Evolutionary conservation across 2,113 vertebrate genomes (phyloP).

Genomic region (Rhabdomys dilectus): DNA sequence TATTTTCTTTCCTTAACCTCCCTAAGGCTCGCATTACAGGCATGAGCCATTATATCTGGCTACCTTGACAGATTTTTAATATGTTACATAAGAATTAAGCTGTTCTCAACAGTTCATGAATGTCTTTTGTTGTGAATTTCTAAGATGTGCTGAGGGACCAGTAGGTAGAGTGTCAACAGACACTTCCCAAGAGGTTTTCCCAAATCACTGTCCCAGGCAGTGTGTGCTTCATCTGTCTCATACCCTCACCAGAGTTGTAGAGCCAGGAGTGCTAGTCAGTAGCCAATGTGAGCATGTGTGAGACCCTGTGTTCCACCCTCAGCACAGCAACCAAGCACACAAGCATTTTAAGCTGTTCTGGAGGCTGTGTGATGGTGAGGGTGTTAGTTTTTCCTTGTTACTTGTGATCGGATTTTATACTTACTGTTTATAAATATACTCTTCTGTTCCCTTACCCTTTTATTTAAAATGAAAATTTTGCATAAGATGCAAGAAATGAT

Average conservation of each 20-base stretch:
- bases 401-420: not conserved
- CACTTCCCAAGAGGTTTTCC: not conserved
- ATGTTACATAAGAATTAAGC: not conserved
- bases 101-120: not conserved
- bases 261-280: not conserved
- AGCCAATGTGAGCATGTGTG: not conserved
- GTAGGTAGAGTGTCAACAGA: not conserved
- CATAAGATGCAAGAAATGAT: not conserved
- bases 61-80: not conserved
- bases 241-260: not conserved
- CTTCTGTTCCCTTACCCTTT: not conserved
- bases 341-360: not conserved
- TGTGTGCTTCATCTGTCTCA: not conserved
- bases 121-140: not conserved
- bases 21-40: not conserved
- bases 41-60: not conserved
- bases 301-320: not conserved
- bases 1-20: not conserved
- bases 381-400: not conserved
- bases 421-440: not conserved
- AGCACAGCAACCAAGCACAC: not conserved
- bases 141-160: not conserved
- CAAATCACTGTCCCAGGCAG: not conserved
- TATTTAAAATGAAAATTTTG: not conserved
- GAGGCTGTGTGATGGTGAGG: not conserved